Evolutionary conservation across 92 coral and sea anemone genomes (phyloP), one percentile per base, ranked within the genome.

Genomic region (Siderastrea radians): DNA sequence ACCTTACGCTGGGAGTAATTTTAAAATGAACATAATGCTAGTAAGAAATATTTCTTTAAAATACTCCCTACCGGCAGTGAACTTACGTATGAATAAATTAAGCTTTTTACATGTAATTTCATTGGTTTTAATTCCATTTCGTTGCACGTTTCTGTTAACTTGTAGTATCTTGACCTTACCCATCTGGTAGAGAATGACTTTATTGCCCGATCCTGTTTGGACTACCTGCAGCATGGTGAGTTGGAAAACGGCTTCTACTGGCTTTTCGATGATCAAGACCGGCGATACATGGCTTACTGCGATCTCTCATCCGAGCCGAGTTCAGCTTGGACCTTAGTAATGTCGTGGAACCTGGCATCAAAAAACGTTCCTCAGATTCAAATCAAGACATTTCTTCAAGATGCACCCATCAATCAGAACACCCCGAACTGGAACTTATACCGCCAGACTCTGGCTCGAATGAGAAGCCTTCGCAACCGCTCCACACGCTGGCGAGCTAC

Each of bases 401-500:
- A 89, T 68, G 82, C 67, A 10, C 89, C 92, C 67, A 51, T 89
- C 45, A 76, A 83, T 85, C 75, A 84, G 46, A 38, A 66, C 84
- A 89, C 26, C 3, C 88, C 92, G 3, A 77, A 83, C 87, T 89
- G 52, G 52, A 0, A 64, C 15, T 49, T 61, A 2, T 89, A 75
- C 60, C 89, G 92, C 48, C 89, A 83, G 72, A 63, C 80, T 10
- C 83, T 68, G n/a, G 61, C 8, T 70, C 83, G 80, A 51, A 89
- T 89, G 92, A 48, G 67, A 12, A 55, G 55, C n/a, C 43, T 89
- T 49, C 65, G 81, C 6, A 6, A 10, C 10, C 79, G 3, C 5
- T 89, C 89, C 5, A 89, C 79, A 3, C 83, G 84, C 78, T 89
- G 92, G 92, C 83, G 92, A 2, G 81, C 86, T 12, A 89, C 92